Conservation (phyloP, 1,140 invertebrate genomes). For the Magallana angulata region DNA sequence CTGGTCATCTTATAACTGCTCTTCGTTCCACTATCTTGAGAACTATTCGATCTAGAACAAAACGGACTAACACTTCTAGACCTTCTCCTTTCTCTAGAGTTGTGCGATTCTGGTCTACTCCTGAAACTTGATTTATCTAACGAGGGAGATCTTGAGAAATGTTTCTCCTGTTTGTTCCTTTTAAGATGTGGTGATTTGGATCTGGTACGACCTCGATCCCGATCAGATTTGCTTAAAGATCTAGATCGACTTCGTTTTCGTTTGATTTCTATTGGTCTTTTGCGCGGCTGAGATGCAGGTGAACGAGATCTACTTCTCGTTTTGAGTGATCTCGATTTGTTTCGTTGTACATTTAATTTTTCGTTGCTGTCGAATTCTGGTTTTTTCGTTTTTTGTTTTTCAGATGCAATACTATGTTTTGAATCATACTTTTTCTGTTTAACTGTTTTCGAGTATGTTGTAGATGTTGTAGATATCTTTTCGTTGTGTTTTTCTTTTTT, state of each 20-base stretch:
- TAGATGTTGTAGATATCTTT: not conserved
- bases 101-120: not conserved
- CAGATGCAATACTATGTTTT: not conserved
- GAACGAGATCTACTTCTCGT: constrained; percentile 4
- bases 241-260: not conserved
- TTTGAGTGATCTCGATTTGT: not conserved
- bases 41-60: not conserved
- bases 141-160: not conserved
- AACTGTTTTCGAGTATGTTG: not conserved
- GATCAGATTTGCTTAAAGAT: not conserved
- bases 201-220: not conserved
- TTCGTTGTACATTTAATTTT: not conserved
- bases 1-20: not conserved
- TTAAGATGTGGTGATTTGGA: not conserved
- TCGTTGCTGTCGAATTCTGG: not conserved
- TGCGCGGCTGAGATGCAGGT: not conserved
- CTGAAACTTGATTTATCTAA: not conserved
- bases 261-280: not conserved
- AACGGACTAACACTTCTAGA: not conserved
- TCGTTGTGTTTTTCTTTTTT: not conserved
- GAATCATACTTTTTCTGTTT: not conserved
- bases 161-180: constrained; percentile 15
- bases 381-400: not conserved
- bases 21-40: not conserved
- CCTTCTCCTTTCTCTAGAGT: not conserved